Evolutionary conservation across 2,888 invertebrate genomes (phyloP).

Genomic region (Apocheima hispidaria): DNA sequence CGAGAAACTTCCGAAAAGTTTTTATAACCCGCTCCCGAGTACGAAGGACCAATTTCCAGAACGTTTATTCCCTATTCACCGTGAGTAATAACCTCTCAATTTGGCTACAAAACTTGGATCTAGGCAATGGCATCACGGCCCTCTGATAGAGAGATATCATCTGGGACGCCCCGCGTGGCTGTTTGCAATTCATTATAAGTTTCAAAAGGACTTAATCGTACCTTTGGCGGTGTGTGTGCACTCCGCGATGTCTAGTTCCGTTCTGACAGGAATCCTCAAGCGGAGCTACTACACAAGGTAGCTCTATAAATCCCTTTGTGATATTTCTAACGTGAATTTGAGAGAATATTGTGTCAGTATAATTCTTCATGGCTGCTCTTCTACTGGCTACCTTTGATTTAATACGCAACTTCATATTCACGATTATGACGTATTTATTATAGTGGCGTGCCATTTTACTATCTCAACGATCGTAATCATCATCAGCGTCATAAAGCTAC

Average conservation of each 20-base stretch:
- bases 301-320: slow-evolving; percentile 35
- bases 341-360: slow-evolving; percentile 28
- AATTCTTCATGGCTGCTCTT: background rate
- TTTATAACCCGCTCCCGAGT: slow-evolving; percentile 11
- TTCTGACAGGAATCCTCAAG: slow-evolving; percentile 33
- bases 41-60: slow-evolving; percentile 19
- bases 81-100: slow-evolving; percentile 29
- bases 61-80: slow-evolving; percentile 25
- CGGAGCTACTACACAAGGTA: slow-evolving; percentile 31
- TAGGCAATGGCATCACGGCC: slow-evolving; percentile 33
- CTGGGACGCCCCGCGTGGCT: slow-evolving; percentile 45
- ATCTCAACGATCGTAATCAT: slow-evolving; percentile 9
- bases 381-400: background rate
- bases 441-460: slow-evolving; percentile 5
- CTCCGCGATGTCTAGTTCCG: slow-evolving; percentile 20
- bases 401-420: background rate
- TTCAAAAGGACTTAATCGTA: slow-evolving; percentile 52
- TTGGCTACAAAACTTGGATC: slow-evolving; percentile 29
- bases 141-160: slow-evolving; percentile 46
- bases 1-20: slow-evolving; percentile 17
- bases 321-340: slow-evolving; percentile 36
- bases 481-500: slow-evolving; percentile 12
- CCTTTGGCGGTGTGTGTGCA: slow-evolving; percentile 44
- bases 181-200: slow-evolving; percentile 58
- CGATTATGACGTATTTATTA: slow-evolving; percentile 3